Base-by-base conservation (phyloP, 2,113 vertebrate species). In the Oreotragus oreotragus region DNA sequence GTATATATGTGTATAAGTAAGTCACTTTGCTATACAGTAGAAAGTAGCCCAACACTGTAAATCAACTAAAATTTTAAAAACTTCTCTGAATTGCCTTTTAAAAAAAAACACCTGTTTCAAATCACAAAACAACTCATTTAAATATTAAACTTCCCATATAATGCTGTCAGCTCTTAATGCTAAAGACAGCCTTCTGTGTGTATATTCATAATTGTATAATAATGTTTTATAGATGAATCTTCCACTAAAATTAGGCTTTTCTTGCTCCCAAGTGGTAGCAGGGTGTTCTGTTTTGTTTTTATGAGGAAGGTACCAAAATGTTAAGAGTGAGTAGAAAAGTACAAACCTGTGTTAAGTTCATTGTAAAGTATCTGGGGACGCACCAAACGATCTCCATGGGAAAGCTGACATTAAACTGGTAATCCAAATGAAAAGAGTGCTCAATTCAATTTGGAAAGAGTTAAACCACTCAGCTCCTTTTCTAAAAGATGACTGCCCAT, bases 401-500 rank as follows among this genome's bases (percentile, higher is more conserved):
- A 96, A 95, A 92, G 13, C 45, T 83, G 28, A 89, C 79, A 91
- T 66, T 86, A 90, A 95, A 45, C 60, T 77, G 39, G 76, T n/a
- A 83, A 91, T 88, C 47, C 79, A 95, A 93, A 53, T 28, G 28
- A 95, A 90, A 70, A 66, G 30, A 53, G 33, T 79, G 58, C 49
- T 70, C 89, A 89, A 80, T 76, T 84, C 51, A 87, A 1, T 87
- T 62, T 57, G 16, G 88, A 84, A 70, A 96, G 83, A 91, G 36
- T 13, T 36, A 51, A 93, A 60, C 17, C 23, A 39, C 60, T 87
- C 43, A 91, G 51, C 21, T 80, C 49, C 76, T 81, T 84, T 58
- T 80, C 36, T 87, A 57, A 94, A 91, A 45, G 60, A 84, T 51
- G n/a, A 19, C 43, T 76, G 21, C 19, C 25, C 30, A 70, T 36